Percentiles rank a stretch among this genome's conserved stretches.
phyloP scores from a whole-genome alignment of 2,888 invertebrate species.

The Parapristionchus giblindavisi region DNA sequence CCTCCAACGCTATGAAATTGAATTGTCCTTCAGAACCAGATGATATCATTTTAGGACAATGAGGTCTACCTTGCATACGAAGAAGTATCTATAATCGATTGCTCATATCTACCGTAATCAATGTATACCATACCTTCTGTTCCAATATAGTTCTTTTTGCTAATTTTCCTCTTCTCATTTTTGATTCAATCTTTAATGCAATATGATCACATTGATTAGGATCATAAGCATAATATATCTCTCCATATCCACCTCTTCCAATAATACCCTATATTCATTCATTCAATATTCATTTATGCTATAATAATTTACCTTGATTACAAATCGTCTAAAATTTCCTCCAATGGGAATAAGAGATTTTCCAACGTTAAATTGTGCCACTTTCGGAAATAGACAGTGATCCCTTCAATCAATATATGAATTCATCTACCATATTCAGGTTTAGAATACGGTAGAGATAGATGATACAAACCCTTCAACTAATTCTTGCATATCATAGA shows the following conservation, averaged over 20 bases:
- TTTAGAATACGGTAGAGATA: no score
- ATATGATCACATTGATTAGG: conserved; percentile 2
- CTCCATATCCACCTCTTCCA: conserved; percentile 36
- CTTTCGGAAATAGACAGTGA: no score
- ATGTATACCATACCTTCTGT: conserved; percentile 11
- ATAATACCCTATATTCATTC: conserved; percentile 20
- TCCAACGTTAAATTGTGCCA: neutral
- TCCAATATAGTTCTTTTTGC: conserved; percentile 36
- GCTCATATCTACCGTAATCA: neutral
- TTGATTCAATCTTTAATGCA: conserved; percentile 30
- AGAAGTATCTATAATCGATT: conserved; percentile 5
- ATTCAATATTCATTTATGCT: neutral
- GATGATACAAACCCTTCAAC: no score
- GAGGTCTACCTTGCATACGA: conserved; percentile 37
- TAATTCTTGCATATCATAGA: no score
- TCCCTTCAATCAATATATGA: no score
- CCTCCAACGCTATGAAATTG: conserved; percentile 31
- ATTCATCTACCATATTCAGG: no score
- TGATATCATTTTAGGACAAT: conserved; percentile 26
- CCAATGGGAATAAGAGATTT: conserved; percentile 26
- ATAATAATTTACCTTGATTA: conserved; percentile 9
- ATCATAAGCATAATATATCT: conserved; percentile 35
- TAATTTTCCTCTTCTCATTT: conserved; percentile 35
- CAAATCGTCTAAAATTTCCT: conserved; percentile 12
- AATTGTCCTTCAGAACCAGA: conserved; percentile 25